phyloP scores from a whole-genome alignment of 2,113 vertebrate species.

The Alexandromys fortis region DNA sequence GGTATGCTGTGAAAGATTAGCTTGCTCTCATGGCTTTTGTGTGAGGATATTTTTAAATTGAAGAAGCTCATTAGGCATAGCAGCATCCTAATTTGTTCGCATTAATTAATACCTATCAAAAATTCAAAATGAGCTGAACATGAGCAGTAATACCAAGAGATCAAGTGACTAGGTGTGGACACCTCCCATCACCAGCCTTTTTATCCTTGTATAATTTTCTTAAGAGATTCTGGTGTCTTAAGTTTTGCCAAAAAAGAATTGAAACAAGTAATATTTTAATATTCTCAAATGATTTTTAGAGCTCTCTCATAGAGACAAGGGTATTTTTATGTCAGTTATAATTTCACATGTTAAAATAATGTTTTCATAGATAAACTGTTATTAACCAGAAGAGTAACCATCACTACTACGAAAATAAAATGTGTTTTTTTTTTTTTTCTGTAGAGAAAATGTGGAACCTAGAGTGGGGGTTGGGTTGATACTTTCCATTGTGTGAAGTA shows the following conservation, averaged over 20 bases:
- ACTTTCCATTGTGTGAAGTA: accelerated
- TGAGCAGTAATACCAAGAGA: neutral
- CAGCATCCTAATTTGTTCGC: conserved; percentile 69
- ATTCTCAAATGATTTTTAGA: neutral
- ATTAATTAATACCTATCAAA: conserved; percentile 68
- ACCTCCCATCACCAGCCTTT: neutral
- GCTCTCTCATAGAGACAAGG: neutral
- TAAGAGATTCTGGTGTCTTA: neutral
- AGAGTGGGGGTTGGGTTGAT: accelerated
- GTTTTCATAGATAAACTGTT: neutral
- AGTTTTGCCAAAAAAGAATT: neutral
- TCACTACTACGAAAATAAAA: neutral
- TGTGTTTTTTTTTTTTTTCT: neutral
- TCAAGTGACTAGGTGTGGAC: neutral
- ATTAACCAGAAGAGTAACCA: neutral
- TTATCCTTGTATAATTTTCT: neutral
- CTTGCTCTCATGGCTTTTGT: conserved; percentile 47
- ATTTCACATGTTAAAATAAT: neutral
- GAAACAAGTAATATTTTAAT: conserved; percentile 15
- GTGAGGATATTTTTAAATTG: conserved; percentile 75
- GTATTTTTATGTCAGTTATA: conserved; percentile 8
- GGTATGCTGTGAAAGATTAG: conserved; percentile 76
- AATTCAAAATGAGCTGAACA: conserved; percentile 34
- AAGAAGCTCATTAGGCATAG: conserved; percentile 62
- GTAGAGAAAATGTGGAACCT: accelerated